Base-by-base conservation (phyloP, 2,797 vertebrate genomes). In the Synaphobranchus kaupii region DNA sequence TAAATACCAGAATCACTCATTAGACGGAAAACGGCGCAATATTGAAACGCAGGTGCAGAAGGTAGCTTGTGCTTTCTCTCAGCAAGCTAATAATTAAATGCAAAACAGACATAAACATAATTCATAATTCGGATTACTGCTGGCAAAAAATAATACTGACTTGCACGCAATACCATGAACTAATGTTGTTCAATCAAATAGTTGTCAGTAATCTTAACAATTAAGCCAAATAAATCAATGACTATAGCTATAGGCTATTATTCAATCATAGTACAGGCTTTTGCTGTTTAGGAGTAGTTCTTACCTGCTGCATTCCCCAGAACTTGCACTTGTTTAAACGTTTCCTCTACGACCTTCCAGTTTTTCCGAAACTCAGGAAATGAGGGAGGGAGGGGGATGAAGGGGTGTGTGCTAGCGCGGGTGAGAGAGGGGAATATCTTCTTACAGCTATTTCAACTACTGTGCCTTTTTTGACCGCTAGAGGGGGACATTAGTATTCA, bases 301-400 rank as follows among this genome's bases (percentile, higher is more conserved):
- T 88, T 93, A 94, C 94, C 94, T 95, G 90, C 86, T 86, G 91
- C 82, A 83, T 91, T 87, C 91, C 89, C 91, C 88, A 86, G 90
- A 90, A 94, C 91, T 89, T 86, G 39, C 85, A 90, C 90, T 91
- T 92, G 91, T 94, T 94, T 84, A 93, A 92, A 93, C 89, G 90
- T 92, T 91, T 93, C 90, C 89, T 89, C 88, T 89, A 4, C 47
- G 44, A 81, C 25, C 78, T 50, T 25, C 78, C 47, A 81, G 47
- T 81, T 81, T 81, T 81, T 50, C 28, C 47, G 88, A 92, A 94
- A 94, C 92, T 95, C 93, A 13, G 68, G 87, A 90, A 90, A 63
- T 10, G n/a, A 84, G 89, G 91, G 60, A 83, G 44, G 81, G 76
- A 80, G 50, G 81, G 81, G 76, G 81, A 2, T 52, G 50, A 54